Conservation (phyloP, 2,888 invertebrate species). For the Acronicta aceris region DNA sequence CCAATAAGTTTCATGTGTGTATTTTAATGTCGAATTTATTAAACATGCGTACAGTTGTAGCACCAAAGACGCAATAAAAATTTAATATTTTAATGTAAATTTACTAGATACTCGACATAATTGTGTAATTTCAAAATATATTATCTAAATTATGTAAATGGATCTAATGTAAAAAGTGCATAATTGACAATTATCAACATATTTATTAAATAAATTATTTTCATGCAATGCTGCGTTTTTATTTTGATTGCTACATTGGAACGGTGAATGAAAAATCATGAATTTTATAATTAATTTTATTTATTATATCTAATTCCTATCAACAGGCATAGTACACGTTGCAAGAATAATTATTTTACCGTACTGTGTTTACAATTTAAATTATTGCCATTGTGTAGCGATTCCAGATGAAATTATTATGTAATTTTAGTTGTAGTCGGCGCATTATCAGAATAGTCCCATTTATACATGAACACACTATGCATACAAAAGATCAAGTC, state of each 20-base stretch:
- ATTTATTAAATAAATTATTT: conserved; percentile 55
- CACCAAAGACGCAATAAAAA: conserved; percentile 40
- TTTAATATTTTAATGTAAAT: conserved; percentile 5
- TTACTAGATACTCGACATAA: conserved; percentile 9
- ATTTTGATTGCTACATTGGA: conserved; percentile 43
- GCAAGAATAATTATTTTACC: conserved; percentile 84
- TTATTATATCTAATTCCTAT: conserved; percentile 88
- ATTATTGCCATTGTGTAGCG: conserved; percentile 62
- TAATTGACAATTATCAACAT: conserved; percentile 23
- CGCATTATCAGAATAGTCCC: conserved; percentile 59
- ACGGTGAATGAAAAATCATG: conserved; percentile 63
- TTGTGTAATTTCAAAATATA: not conserved
- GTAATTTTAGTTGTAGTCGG: conserved; percentile 43
- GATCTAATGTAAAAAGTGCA: conserved; percentile 16
- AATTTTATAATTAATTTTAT: conserved; percentile 85
- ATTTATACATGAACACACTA: conserved; percentile 61
- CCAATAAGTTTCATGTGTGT: not conserved
- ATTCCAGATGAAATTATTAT: conserved; percentile 44
- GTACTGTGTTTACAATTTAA: conserved; percentile 72
- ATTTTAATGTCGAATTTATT: conserved; percentile 2
- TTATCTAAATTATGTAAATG: conserved; percentile 1
- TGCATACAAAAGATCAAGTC: conserved; percentile 67
- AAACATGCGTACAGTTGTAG: not conserved
- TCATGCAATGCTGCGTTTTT: conserved; percentile 24
- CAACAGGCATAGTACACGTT: conserved; percentile 86